These are phyloP conservation scores for Panzeria rudis DNA, from an alignment of 2,888 invertebrate species.

Conservation along the genomic window DNA sequence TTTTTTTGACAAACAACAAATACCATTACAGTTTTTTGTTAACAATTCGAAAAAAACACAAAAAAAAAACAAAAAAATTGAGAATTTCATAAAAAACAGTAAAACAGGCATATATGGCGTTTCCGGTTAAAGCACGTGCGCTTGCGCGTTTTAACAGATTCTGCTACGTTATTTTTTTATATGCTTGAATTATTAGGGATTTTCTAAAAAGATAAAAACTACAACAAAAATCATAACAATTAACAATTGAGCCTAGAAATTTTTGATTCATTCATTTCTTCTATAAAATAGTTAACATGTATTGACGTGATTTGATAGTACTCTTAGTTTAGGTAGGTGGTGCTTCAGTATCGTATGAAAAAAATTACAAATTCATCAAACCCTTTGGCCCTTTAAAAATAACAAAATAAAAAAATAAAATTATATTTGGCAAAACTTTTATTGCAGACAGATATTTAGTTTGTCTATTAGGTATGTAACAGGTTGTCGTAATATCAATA, in stretches of 20 bases:
- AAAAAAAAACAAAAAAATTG: conserved; percentile 22
- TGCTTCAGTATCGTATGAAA: conserved; percentile 24
- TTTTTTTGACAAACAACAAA: conserved; percentile 66
- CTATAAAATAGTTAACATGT: conserved; percentile 12
- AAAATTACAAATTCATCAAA: conserved; percentile 48
- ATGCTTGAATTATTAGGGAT: conserved; percentile 68
- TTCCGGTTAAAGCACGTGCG: conserved; percentile 83
- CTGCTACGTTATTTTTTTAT: conserved; percentile 35
- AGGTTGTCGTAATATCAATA: background rate
- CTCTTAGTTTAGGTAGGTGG: background rate
- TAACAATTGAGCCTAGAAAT: conserved; percentile 58
- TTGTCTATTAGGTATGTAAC: background rate
- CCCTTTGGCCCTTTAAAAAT: conserved; percentile 8
- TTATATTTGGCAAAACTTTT: background rate
- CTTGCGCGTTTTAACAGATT: conserved; percentile 72
- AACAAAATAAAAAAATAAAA: background rate
- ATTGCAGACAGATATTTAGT: background rate
- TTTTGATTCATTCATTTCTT: conserved; percentile 13
- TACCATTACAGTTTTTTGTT: conserved; percentile 48
- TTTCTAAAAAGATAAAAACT: conserved; percentile 53
- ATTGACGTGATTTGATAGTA: background rate
- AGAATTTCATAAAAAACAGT: conserved; percentile 38
- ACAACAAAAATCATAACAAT: conserved; percentile 67
- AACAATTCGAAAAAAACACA: too few species aligned
- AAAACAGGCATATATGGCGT: conserved; percentile 73